Evolutionary conservation across 2,888 invertebrate genomes (phyloP), one percentile per base, ranked within the genome.

Genomic region (Lepidocyrtinus sp.): DNA sequence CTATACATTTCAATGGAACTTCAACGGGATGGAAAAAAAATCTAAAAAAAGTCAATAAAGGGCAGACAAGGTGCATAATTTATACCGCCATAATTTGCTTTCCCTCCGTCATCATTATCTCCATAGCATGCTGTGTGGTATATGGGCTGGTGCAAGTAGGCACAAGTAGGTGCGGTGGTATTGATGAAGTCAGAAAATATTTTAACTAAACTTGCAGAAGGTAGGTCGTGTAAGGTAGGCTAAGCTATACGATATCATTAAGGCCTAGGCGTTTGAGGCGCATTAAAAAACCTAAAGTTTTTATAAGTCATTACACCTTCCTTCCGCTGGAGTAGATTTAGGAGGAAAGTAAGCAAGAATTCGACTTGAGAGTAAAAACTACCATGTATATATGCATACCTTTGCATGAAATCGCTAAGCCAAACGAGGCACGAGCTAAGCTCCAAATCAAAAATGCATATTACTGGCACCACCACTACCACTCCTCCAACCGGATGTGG

Each of bases 31-130:
- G n/a, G n/a, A n/a, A n/a, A n/a, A n/a, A n/a, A n/a, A n/a, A n/a
- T n/a, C n/a, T n/a, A n/a, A 22, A 21, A 67, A 75, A 75, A 75
- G 75, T 75, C 75, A 68, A 75, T 75, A 75, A 75, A 61, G 67
- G 75, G 68, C 75, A 68, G 75, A 68, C 75, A 75, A 61, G 75
- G 68, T 75, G 75, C 75, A 75, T 68, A 75, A 75, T 75, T 75
- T 75, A 75, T 75, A 61, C 62, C 59, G 68, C 61, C 68, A 75
- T 75, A 75, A 75, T 75, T 75, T 68, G 75, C 68, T 61, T 75
- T 67, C 67, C 68, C 62, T 74, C 61, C 62, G 68, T 75, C 75
- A 62, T 55, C 74, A 65, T 74, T 65, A 65, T 55, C 50, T 45
- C 63, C 50, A 55, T 46, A n/a, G n/a, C 25, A 61, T 61, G 12